Conservation (phyloP, 2,113 vertebrate species). For the Chloroceryle aenea region DNA sequence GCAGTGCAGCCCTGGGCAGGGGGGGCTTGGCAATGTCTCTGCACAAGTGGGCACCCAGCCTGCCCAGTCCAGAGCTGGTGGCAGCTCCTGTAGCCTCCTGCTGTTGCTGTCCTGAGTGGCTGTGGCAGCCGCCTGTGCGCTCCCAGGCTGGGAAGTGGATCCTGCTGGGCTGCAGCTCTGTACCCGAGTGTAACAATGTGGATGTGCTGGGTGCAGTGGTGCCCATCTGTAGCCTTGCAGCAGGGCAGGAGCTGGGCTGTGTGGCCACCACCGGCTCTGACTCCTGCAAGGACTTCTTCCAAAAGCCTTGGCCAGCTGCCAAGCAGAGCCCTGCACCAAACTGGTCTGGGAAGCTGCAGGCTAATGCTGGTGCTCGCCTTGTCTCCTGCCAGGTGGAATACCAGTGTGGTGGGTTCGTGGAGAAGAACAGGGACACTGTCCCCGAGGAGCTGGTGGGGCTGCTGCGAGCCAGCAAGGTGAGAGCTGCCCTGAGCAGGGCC, state of each 20-base stretch:
- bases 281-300: background rate
- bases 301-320: background rate
- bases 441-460: constrained; percentile 84
- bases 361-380: background rate
- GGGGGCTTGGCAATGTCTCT: background rate
- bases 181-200: background rate
- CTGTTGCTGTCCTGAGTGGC: background rate
- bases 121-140: background rate
- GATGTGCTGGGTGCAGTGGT: background rate
- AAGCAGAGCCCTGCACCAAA: background rate
- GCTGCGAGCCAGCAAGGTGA: constrained; percentile 84
- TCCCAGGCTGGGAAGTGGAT: background rate
- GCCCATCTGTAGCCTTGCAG: background rate
- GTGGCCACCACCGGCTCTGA: background rate
- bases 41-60: background rate
- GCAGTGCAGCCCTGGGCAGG: background rate
- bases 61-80: background rate
- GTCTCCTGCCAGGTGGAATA: constrained; percentile 76
- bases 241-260: background rate
- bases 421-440: constrained; percentile 82
- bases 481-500: background rate
- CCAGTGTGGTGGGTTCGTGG: constrained; percentile 79
- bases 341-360: background rate
- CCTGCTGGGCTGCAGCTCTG: background rate
- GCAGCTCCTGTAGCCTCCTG: background rate